Evolutionary conservation across 1,140 invertebrate species (phyloP).

Genomic region (Conus betulinus): DNA sequence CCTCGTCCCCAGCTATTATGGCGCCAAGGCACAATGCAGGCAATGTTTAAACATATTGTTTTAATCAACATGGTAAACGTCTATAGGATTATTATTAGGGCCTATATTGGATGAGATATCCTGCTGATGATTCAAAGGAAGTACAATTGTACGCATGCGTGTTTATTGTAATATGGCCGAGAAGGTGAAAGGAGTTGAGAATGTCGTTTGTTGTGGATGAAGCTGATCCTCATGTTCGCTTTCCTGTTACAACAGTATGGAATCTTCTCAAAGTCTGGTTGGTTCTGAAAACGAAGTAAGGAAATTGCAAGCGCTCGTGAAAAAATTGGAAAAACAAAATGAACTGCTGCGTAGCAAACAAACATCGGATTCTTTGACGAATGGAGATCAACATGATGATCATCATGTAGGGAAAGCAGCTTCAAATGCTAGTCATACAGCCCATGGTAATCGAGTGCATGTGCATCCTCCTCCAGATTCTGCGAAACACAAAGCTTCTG

Average conservation of each 20-base stretch:
- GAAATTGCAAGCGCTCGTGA: constrained; percentile 75
- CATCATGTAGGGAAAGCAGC: constrained; percentile 43
- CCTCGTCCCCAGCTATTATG: no score
- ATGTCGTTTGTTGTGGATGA: constrained; percentile 24
- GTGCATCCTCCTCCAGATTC: constrained; percentile 36
- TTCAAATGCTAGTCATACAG: constrained; percentile 18
- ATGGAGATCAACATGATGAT: constrained; percentile 41
- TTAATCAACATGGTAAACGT: no score
- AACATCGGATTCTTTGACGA: constrained; percentile 47
- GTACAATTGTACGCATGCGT: constrained; percentile 28
- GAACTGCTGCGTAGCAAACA: constrained; percentile 72
- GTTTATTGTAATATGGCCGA: constrained; percentile 34
- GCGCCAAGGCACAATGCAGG: no score
- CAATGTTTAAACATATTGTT: no score
- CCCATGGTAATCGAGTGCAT: constrained; percentile 50
- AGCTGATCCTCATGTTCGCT: not conserved
- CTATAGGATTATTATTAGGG: no score
- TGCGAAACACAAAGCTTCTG: constrained; percentile 32
- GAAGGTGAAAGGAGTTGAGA: not conserved
- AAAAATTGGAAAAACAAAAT: constrained; percentile 75
- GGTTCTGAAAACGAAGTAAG: constrained; percentile 74
- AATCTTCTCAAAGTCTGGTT: constrained; percentile 52
- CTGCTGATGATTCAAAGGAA: constrained; percentile 9
- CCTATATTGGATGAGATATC: not conserved
- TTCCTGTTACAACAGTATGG: constrained; percentile 45